These are phyloP conservation scores for Phrixothrix hirtus DNA, from an alignment of 2,888 invertebrate species.

Conservation along the genomic window DNA sequence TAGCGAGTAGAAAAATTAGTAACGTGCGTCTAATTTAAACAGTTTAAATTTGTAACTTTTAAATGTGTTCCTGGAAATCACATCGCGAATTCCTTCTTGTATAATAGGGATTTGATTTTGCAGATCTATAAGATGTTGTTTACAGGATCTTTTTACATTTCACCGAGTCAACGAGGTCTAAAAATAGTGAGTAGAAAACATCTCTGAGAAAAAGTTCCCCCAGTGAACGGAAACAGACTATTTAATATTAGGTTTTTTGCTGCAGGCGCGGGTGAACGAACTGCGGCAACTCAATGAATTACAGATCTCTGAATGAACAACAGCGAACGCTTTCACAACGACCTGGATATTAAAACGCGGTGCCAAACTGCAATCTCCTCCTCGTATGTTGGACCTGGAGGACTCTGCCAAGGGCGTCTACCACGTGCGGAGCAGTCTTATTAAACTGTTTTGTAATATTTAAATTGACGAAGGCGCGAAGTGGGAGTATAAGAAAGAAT, in stretches of 20 bases:
- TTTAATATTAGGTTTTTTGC: conserved; percentile 49
- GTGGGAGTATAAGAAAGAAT: conserved; percentile 22
- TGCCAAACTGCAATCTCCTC: conserved; percentile 42
- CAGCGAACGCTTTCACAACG: conserved; percentile 38
- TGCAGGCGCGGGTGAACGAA: conserved; percentile 46
- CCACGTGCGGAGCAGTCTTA: conserved; percentile 31
- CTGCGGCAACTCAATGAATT: conserved; percentile 43
- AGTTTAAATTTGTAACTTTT: too few species aligned
- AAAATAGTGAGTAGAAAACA: conserved; percentile 33
- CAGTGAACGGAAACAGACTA: conserved; percentile 46
- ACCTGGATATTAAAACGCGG: conserved; percentile 48
- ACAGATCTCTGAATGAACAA: conserved; percentile 40
- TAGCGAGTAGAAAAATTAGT: not conserved
- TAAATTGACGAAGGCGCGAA: conserved; percentile 14
- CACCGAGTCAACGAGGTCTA: conserved; percentile 20
- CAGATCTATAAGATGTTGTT: conserved; percentile 1
- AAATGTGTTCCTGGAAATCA: not conserved
- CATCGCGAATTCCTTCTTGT: too few species aligned
- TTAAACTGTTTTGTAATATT: conserved; percentile 17
- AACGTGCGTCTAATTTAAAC: not conserved
- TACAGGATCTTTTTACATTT: conserved; percentile 11
- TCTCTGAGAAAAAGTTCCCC: conserved; percentile 45
- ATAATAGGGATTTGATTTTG: too few species aligned
- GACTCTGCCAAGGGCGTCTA: conserved; percentile 35
- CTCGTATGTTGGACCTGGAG: conserved; percentile 34